Conservation (phyloP, 30 jellyfish, hydroid and myxozoan genomes). For the Aurelia coerulea region DNA sequence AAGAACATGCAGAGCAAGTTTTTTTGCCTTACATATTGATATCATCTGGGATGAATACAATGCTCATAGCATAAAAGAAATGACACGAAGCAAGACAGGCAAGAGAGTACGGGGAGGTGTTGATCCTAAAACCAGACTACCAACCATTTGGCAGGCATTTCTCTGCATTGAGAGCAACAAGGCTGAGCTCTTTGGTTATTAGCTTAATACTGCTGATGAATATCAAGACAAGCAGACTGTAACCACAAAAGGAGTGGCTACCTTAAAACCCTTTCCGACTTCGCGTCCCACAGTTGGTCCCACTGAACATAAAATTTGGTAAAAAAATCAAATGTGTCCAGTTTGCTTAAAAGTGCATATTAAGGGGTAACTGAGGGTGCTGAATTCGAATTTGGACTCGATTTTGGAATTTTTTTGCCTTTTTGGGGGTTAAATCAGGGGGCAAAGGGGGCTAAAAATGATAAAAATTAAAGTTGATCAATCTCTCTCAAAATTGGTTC, state of each 20-base stretch:
- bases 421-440: too few relatives aligned
- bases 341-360: too few relatives aligned
- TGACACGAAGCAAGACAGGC: slow-evolving; percentile 48
- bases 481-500: too few relatives aligned
- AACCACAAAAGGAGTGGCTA: slow-evolving; percentile 8
- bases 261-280: background rate
- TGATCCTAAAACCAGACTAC: background rate
- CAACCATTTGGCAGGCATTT: slow-evolving; percentile 65
- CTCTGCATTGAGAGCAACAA: slow-evolving; percentile 18
- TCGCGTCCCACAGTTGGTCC: too few relatives aligned
- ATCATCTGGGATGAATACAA: slow-evolving; percentile 27
- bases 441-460: too few relatives aligned
- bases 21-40: slow-evolving; percentile 30
- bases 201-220: background rate
- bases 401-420: too few relatives aligned
- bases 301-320: too few relatives aligned
- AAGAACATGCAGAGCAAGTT: slow-evolving; percentile 15
- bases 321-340: too few relatives aligned
- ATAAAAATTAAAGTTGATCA: too few relatives aligned
- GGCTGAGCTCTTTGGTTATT: background rate
- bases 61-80: slow-evolving; percentile 2
- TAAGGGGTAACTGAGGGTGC: too few relatives aligned
- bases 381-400: too few relatives aligned
- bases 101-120: slow-evolving; percentile 61
- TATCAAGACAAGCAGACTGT: slow-evolving; percentile 24